Evolutionary conservation across 1,140 invertebrate species (phyloP).

Genomic region (Platyscapa corneri): DNA sequence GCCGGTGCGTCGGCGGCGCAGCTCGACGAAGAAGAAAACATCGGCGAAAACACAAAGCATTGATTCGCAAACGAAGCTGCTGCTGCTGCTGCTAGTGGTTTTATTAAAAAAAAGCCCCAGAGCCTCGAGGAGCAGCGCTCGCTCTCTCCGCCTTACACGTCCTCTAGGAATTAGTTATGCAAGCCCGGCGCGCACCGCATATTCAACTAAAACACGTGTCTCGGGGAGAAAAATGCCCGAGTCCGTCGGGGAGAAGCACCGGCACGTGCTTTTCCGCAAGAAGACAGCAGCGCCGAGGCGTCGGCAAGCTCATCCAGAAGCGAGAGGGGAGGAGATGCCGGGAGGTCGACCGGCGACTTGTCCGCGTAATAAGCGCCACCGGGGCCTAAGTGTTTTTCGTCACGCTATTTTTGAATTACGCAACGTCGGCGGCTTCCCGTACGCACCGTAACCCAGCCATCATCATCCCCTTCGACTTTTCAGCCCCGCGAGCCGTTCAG

Average conservation of each 20-base stretch:
- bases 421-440: background rate
- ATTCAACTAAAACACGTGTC: too few relatives aligned
- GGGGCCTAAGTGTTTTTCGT: constrained; percentile 49
- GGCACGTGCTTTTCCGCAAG: background rate
- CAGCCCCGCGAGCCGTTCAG: background rate
- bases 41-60: too few relatives aligned
- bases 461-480: background rate
- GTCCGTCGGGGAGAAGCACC: too few relatives aligned
- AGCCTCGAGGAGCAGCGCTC: background rate
- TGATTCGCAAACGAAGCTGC: too few relatives aligned
- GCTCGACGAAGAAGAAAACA: too few relatives aligned
- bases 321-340: background rate
- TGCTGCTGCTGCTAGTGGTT: too few relatives aligned
- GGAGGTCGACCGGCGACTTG: background rate
- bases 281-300: background rate
- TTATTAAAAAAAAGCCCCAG: background rate
- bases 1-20: too few relatives aligned
- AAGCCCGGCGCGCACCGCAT: background rate
- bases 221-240: background rate
- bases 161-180: background rate
- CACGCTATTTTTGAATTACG: constrained; percentile 54
- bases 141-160: background rate
- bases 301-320: background rate
- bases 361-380: background rate
- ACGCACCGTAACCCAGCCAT: background rate